Percentiles rank a stretch among this genome's conserved stretches.
Conservation (phyloP, 2,113 vertebrate genomes). For the Rhinogobius similis region DNA sequence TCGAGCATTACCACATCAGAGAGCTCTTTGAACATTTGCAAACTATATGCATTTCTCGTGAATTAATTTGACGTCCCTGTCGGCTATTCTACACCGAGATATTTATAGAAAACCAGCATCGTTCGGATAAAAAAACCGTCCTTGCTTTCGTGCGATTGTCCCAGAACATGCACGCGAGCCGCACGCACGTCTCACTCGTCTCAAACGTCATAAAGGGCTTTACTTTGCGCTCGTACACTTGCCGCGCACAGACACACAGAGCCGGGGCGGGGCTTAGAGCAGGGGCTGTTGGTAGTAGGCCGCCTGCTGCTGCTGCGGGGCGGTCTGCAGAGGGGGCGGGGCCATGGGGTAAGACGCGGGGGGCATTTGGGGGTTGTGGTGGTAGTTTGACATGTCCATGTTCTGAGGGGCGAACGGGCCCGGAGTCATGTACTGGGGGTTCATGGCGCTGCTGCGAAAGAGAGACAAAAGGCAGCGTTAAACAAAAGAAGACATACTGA, state of each 20-base stretch:
- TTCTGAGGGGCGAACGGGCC: conserved; percentile 76
- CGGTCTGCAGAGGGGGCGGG: conserved; percentile 76
- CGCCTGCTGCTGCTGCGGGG: conserved; percentile 75
- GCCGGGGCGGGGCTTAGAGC: conserved; percentile 70
- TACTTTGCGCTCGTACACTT: background rate
- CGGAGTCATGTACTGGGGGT: conserved; percentile 78
- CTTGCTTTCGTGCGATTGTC: background rate
- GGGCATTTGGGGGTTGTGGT: conserved; percentile 77
- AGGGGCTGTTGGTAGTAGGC: conserved; percentile 93
- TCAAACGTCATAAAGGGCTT: background rate
- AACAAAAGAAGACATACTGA: background rate
- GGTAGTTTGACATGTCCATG: conserved; percentile 87
- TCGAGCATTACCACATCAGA: background rate
- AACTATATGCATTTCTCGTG: conserved; percentile 4
- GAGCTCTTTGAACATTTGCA: too few species aligned
- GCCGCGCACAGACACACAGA: conserved; percentile 25
- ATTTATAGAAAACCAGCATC: conserved; percentile 3
- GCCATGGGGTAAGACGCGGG: conserved; percentile 80
- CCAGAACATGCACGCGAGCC: background rate
- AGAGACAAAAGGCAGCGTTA: conserved; percentile 33
- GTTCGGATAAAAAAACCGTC: background rate
- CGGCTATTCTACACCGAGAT: background rate
- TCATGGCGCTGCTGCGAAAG: conserved; percentile 75
- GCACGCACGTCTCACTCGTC: background rate
- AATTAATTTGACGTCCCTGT: background rate